Evolutionary conservation across 2,797 vertebrate species (phyloP).

Genomic region (Siniperca obscura): DNA sequence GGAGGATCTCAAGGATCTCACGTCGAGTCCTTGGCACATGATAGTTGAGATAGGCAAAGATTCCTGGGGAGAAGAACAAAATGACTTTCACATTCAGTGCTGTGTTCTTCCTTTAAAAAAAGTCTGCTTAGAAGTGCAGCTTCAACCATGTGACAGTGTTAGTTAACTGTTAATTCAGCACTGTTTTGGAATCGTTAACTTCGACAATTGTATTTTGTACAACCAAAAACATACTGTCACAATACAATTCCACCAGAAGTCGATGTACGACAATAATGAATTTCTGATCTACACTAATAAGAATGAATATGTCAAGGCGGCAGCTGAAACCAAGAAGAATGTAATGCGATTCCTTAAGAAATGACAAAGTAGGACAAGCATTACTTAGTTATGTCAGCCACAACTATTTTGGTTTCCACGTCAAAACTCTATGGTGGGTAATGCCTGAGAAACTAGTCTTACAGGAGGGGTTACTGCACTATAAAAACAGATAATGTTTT

Average conservation of each 20-base stretch:
- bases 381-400: not conserved
- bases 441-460: conserved; percentile 29
- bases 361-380: not conserved
- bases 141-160: not conserved
- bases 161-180: not conserved
- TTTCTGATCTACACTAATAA: not conserved
- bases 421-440: not conserved
- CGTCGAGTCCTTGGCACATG: conserved; percentile 95
- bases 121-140: not conserved
- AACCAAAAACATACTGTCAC: not conserved
- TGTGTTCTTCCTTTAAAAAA: not conserved
- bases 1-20: conserved; percentile 97
- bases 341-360: not conserved
- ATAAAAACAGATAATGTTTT: not conserved
- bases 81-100: not conserved
- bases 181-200: not conserved
- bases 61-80: conserved; percentile 83
- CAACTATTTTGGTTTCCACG: not conserved
- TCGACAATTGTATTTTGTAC: not conserved
- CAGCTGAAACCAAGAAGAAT: conserved; percentile 1
- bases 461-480: not conserved
- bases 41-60: conserved; percentile 99
- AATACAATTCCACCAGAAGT: not conserved
- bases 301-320: not conserved
- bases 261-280: not conserved